A percentile compares a stretch with the other conserved stretches of the same genome.
Conservation (phyloP, 2,113 vertebrate genomes). For the Vidua macroura region DNA sequence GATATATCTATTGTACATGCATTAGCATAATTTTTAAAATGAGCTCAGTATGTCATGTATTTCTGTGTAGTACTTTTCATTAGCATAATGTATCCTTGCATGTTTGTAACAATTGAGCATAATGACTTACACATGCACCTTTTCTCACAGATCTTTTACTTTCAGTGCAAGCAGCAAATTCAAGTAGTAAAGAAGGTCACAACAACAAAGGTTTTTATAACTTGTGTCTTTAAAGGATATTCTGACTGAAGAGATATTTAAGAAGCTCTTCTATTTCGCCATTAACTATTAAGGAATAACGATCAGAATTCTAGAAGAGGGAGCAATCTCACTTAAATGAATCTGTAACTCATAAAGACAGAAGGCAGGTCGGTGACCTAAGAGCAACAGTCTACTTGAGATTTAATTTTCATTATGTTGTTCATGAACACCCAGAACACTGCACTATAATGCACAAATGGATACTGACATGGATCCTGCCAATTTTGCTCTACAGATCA, state of each 20-base stretch:
- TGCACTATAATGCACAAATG: constrained; percentile 99
- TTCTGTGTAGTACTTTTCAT: background rate
- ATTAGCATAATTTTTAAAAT: background rate
- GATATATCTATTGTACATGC: background rate
- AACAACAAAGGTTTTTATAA: constrained; percentile 70
- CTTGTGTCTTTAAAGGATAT: constrained; percentile 75
- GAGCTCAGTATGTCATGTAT: background rate
- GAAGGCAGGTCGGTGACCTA: constrained; percentile 79
- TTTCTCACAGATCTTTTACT: constrained; percentile 73
- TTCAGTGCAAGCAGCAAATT: constrained; percentile 77
- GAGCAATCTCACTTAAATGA: constrained; percentile 63
- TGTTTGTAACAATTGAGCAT: constrained; percentile 33
- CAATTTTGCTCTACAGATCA: constrained; percentile 92
- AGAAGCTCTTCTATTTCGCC: constrained; percentile 65
- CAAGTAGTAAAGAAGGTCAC: constrained; percentile 72
- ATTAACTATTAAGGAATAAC: constrained; percentile 69
- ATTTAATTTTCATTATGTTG: constrained; percentile 92
- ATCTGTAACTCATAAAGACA: constrained; percentile 70
- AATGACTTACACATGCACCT: constrained; percentile 64
- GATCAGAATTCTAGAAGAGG: constrained; percentile 70
- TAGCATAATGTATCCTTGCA: constrained; percentile 36
- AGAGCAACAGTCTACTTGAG: constrained; percentile 72
- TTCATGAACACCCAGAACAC: constrained; percentile 89
- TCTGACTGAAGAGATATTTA: constrained; percentile 64
- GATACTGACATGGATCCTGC: constrained; percentile 97